Base-by-base conservation (phyloP, 1,140 invertebrate species). In the fruit fly (Drosophila melanogaster) region DNA sequence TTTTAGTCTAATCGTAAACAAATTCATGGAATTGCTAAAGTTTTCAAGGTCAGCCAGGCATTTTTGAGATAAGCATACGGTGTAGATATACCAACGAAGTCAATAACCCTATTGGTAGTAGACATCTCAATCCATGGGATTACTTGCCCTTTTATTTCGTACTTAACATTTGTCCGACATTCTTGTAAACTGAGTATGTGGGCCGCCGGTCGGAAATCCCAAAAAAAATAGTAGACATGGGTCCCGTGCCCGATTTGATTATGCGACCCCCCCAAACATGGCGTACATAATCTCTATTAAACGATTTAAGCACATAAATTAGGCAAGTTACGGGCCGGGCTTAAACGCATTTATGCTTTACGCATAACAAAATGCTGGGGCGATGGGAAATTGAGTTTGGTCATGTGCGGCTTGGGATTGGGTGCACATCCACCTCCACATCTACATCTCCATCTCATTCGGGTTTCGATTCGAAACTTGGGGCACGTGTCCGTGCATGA, bases 301-400 rank as follows among this genome's bases (percentile, higher is more conserved):
- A 86, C 84, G 83, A 87, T 86, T 86, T 83, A 75, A 77, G 84
- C 83, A 77, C 75, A 89, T 86, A 86, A 86, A 86, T 86, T 87
- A 87, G 70, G 62, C 84, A 79, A 81, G 84, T 83, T 87, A 79
- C 72, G 76, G 61, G 59, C 44, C 51, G 54, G 55, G 62, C 61
- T 70, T 85, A 85, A 85, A 71, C 79, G 81, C 83, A 73, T 78
- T 78, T 81, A 85, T 85, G 84, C 71, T 64, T 70, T 73, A 73
- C 76, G 83, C 83, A 87, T 86, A 86, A 86, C 83, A 79, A 86
- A 87, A 77, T 79, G 24, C 55, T 41, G 40, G 47, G 50, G 67
- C 60, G 46, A 61, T 67, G 60, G 58, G 55, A 70, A 86, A 81
- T 81, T 76, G 83, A 51, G 79, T 78, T 62, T 62, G 76, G 70